phyloP scores from a whole-genome alignment of 2,113 vertebrate species.

The Potamarius usumacintae region DNA sequence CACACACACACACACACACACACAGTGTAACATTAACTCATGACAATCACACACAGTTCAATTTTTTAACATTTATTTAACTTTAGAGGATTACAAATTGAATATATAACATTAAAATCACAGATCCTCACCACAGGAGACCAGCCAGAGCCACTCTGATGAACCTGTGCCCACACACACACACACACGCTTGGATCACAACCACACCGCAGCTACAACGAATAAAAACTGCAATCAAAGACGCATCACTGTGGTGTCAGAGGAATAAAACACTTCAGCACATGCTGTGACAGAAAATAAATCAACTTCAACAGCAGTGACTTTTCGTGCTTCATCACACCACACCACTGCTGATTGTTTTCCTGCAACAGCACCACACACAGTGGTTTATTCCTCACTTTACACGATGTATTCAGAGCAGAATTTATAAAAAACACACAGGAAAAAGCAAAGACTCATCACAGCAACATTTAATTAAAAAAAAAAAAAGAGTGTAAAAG shows the following conservation, averaged over 20 bases:
- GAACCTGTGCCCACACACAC: constrained; percentile 76
- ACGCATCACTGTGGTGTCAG: not conserved
- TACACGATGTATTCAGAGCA: not conserved
- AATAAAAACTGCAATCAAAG: not conserved
- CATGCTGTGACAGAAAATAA: not conserved
- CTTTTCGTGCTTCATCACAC: not conserved
- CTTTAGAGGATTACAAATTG: not conserved
- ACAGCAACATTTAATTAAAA: not conserved
- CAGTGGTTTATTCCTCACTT: not conserved
- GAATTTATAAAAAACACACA: not conserved
- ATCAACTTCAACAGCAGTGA: not conserved
- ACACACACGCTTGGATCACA: not conserved
- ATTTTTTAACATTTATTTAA: not conserved
- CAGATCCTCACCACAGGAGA: constrained; percentile 92
- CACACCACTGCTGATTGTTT: not conserved
- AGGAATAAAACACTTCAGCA: not conserved
- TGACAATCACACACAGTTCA: not conserved
- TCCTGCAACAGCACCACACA: not conserved
- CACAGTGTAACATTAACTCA: not conserved
- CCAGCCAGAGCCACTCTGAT: constrained; percentile 97
- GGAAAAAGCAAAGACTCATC: not conserved
- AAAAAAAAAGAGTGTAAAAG: not conserved
- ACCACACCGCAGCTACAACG: not conserved
- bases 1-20: not conserved
- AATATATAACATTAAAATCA: not conserved